Evolutionary conservation across 2,888 invertebrate species (phyloP).

Genomic region (Acanthopleura granulata): DNA sequence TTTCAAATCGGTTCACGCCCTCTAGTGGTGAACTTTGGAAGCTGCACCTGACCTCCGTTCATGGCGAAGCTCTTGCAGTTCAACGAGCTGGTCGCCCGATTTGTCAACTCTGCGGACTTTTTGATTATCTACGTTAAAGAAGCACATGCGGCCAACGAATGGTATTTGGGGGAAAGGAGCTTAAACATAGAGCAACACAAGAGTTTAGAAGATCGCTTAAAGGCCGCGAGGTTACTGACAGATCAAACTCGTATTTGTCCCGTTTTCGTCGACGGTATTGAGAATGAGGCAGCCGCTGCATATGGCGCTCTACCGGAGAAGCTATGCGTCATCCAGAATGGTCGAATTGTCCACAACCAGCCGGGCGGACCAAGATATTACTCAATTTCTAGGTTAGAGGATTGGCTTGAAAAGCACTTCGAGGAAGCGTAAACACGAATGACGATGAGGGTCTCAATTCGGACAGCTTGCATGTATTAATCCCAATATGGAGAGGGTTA

Average conservation of each 20-base stretch:
- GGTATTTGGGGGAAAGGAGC: neutral
- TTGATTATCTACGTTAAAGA: neutral
- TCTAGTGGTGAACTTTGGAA: constrained; percentile 13
- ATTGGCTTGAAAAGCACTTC: neutral
- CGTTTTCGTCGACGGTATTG: neutral
- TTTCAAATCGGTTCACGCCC: neutral
- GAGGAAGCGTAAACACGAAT: too few relatives aligned
- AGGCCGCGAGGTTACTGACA: neutral
- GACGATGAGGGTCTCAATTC: too few relatives aligned
- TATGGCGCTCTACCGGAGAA: constrained; percentile 4
- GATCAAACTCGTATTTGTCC: neutral
- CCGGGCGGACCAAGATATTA: neutral
- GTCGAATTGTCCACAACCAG: neutral
- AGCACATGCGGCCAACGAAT: neutral
- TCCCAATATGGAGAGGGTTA: too few relatives aligned
- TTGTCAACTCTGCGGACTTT: neutral
- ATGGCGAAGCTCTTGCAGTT: neutral
- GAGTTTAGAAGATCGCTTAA: neutral
- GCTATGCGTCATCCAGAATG: neutral
- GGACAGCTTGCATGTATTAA: too few relatives aligned
- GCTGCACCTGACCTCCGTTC: constrained; percentile 10
- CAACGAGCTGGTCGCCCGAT: neutral
- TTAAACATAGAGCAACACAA: neutral
- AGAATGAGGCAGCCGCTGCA: neutral
- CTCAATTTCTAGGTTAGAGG: neutral